Conservation (phyloP, 2,113 vertebrate genomes). For the Rhinolophus sinicus region DNA sequence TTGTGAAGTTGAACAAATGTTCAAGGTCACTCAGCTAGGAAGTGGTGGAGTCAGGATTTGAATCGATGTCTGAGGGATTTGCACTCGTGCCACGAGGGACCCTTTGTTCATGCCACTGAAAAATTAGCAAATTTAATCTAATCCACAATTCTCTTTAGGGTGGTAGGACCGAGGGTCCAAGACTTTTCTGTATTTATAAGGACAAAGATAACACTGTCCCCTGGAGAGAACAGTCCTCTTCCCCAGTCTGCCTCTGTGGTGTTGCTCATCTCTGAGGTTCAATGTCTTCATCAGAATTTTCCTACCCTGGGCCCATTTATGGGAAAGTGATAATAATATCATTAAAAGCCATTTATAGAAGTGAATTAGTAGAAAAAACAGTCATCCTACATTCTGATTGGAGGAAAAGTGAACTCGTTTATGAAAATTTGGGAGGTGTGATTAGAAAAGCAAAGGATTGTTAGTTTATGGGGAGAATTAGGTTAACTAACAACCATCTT, state of each 20-base stretch:
- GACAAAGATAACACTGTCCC: background rate
- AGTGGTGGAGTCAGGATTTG: background rate
- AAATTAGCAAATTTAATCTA: background rate
- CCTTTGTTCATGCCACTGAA: background rate
- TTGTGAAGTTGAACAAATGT: background rate
- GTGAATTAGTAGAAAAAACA: constrained; percentile 24
- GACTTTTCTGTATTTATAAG: background rate
- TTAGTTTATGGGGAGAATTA: constrained; percentile 76
- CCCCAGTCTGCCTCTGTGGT: too few species aligned
- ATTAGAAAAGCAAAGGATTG: constrained; percentile 61
- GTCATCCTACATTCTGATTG: constrained; percentile 28
- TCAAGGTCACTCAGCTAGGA: background rate
- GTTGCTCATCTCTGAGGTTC: background rate
- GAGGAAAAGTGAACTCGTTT: constrained; percentile 52
- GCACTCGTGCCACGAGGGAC: background rate
- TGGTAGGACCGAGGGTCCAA: background rate
- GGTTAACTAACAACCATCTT: constrained; percentile 76
- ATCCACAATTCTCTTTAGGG: background rate
- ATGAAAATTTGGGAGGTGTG: constrained; percentile 58
- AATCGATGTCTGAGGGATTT: background rate
- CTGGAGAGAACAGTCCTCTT: background rate
- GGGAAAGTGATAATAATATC: background rate
- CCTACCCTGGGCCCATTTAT: background rate
- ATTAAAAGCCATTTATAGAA: background rate
- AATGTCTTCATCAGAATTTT: background rate